Base-by-base conservation (phyloP, 2,888 invertebrate genomes). In the Heliconius charithonia region DNA sequence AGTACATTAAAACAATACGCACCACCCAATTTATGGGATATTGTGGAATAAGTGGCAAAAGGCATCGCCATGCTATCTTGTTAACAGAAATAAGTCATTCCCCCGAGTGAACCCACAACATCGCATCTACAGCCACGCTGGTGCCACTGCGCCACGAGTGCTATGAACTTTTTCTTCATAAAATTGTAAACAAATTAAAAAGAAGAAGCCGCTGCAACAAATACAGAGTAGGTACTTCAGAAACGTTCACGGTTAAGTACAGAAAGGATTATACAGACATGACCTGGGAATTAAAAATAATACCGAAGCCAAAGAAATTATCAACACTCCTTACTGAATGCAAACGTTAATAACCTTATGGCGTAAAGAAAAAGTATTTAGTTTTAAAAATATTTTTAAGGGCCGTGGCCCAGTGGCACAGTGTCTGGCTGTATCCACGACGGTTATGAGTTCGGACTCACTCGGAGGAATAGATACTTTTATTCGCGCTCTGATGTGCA, bases 261-360 rank as follows among this genome's bases (percentile, higher is more conserved):
- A 25, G 41, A 45, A 45, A 69, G 69, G 69, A 69, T 69, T 69
- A 69, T 13, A 45, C 10, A 22, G 37, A 45, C 41, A 25, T 59
- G 74, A 77, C 74, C 79, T 51, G 29, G 41, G 79, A 69, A 79
- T 79, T 77, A 78, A 70, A 74, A 45, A 71, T 77, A 77, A 77
- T 77, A 73, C 77, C 2, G 79, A 79, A 77, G 74, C 79, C 79
- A 29, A 70, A 51, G 59, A 63, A 63, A 41, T 25, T 59, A 76
- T 27, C 25, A 25, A 41, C 16, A 69, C 45, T 41, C 9, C 25
- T 63, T 63, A 45, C 25, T 25, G 25, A 63, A 63, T 19, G 37
- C 4, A 67, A 62, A 62, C 12, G 25, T 25, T 69, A 41, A 41
- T 22, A 67, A 69, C 25, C 25, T 45, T 69, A 16, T 25, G 16